Percentiles rank a stretch among this genome's conserved stretches.
phyloP scores from a whole-genome alignment of 1,140 invertebrate species.

The Cyclina sinensis region DNA sequence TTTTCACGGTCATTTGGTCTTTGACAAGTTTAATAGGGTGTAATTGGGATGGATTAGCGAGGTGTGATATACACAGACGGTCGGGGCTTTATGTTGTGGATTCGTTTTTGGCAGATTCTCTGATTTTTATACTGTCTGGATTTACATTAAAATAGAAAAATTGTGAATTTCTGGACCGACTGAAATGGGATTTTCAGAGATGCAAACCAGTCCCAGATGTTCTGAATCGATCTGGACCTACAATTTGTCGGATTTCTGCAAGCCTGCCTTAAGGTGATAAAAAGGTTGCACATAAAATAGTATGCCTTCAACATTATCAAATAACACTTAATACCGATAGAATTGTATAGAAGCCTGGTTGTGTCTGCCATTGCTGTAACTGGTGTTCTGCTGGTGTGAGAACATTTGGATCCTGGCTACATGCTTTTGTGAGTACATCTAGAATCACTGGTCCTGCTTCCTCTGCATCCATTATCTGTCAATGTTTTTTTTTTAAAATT shows the following conservation, averaged over 20 bases:
- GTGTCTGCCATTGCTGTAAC: conserved; percentile 94
- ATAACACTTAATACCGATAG: conserved; percentile 93
- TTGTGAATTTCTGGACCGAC: too few species aligned
- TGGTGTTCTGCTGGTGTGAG: conserved; percentile 95
- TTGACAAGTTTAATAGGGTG: too few species aligned
- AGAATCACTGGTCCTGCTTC: conserved; percentile 76
- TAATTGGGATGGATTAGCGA: too few species aligned
- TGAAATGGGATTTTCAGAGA: too few species aligned
- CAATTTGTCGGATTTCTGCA: not conserved
- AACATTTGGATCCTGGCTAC: conserved; percentile 93
- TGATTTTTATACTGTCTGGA: too few species aligned
- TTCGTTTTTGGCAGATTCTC: too few species aligned
- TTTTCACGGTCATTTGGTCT: too few species aligned
- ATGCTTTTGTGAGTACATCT: conserved; percentile 92
- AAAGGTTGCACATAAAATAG: not conserved
- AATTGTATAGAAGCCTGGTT: conserved; percentile 95
- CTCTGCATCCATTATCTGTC: conserved; percentile 36
- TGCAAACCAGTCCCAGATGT: not conserved
- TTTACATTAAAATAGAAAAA: too few species aligned
- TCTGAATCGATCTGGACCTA: not conserved
- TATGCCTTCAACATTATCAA: not conserved
- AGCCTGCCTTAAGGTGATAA: not conserved
- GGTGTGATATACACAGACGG: too few species aligned
- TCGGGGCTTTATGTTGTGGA: too few species aligned
- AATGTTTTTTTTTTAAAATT: not conserved